Evolutionary conservation across 2,888 invertebrate genomes (phyloP), one percentile per base, ranked within the genome.

Genomic region (Heliconius sara): DNA sequence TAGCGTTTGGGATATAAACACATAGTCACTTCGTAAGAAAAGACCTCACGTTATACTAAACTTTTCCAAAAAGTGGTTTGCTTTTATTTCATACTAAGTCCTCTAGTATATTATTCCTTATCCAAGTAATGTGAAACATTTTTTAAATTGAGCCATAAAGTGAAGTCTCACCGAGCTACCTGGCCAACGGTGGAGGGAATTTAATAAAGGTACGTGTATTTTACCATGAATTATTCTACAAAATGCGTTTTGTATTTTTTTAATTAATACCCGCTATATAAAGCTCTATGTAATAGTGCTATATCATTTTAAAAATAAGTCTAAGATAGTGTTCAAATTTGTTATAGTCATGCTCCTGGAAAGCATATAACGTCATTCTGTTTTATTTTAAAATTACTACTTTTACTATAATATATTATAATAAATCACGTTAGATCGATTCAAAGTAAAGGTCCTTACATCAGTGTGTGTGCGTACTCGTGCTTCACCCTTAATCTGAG

Each of bases 71-170:
- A 75, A 25, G 13, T 27, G 66, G 65, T 73, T 27, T 75, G 65
- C 66, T 66, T 75, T 87, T 86, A 85, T 86, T 88, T 90, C 89
- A 86, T 85, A 88, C 86, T 87, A 87, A 89, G 89, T 86, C 88
- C 88, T 87, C 85, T 86, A 89, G 87, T 90, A 88, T 89, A 91
- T 91, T 91, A 91, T 91, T 91, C 90, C 87, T 87, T 86, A 85
- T 85, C 85, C 88, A 89, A 90, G 90, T 91, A 92, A 92, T 89
- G 89, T 90, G 87, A 89, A 91, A 90, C 90, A 90, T 91, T 91
- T 92, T 92, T 93, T 91, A 91, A 91, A 93, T 91, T 92, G 91
- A 88, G 88, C 89, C 88, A 92, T 94, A 93, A 94, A 93, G 85
- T 87, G 90, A 88, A 91, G 90, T 89, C 89, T 89, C 87, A 86